Percentiles rank a stretch among this genome's conserved stretches.
phyloP scores from a whole-genome alignment of 1,140 invertebrate genomes.

The Pararge aegeria region DNA sequence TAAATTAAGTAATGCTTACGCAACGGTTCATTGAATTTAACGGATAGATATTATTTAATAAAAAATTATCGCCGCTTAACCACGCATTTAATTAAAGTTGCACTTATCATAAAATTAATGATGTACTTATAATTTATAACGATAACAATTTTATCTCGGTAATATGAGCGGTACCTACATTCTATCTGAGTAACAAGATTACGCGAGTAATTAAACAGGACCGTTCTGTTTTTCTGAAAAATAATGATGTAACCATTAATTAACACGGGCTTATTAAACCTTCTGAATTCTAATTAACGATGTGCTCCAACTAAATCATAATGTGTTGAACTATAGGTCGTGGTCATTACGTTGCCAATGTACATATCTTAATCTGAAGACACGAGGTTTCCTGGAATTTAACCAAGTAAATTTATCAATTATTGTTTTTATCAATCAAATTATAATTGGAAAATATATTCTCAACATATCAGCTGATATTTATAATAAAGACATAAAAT shows the following conservation, averaged over 20 bases:
- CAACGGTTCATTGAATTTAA: too few species aligned
- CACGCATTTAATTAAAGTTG: constrained; percentile 31
- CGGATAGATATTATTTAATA: too few species aligned
- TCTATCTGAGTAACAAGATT: constrained; percentile 23
- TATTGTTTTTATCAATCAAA: too few species aligned
- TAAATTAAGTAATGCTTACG: too few species aligned
- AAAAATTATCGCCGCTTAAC: constrained; percentile 14
- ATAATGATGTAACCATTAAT: not conserved
- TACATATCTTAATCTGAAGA: not conserved
- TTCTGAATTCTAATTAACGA: not conserved
- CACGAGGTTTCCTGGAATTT: not conserved
- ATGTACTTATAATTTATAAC: constrained; percentile 32
- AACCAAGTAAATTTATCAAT: not conserved
- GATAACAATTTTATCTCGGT: constrained; percentile 29
- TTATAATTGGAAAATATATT: too few species aligned
- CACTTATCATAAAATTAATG: constrained; percentile 30
- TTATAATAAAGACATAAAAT: too few species aligned
- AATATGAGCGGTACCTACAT: constrained; percentile 19
- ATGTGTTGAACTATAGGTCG: not conserved
- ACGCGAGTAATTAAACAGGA: constrained; percentile 18
- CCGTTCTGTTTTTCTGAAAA: constrained; percentile 9
- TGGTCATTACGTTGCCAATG: not conserved
- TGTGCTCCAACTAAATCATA: too few species aligned
- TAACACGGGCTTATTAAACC: not conserved
- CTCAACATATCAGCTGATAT: too few species aligned